Evolutionary conservation across 2,113 vertebrate species (phyloP), one percentile per base, ranked within the genome.

Genomic region (Geothlypis trichas): DNA sequence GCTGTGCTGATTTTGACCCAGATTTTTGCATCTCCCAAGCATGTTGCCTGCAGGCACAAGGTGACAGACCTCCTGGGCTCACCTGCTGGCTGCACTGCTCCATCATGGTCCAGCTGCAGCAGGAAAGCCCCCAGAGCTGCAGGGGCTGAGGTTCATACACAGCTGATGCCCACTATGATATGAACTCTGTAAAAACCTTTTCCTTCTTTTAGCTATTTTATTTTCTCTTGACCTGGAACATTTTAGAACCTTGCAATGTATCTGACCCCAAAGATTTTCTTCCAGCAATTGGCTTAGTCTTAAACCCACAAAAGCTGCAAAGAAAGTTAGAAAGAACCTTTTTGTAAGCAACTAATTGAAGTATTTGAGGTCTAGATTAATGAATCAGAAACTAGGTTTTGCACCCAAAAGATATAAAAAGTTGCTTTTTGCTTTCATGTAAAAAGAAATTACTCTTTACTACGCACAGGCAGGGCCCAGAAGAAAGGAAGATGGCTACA

Each of bases 71-170:
- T 6, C 5, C 8, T 8, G 28, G 39, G 11, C 24, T 54, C 18
- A 54, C 55, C 19, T 20, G 21, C 8, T 31, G 14, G 5, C 39
- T 76, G 21, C 14, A 8, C 26, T 51, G 31, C 35, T 20, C n/a
- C 1, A 2, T 47, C 15, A 3, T 65, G 27, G 24, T 55, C 15
- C 73, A 49, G 16, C 6, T 0, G 1, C 0, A 2, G 16, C 11
- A 66, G 44, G 10, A 18, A 87, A 62, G n/a, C 9, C 9, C 6
- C 28, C 7, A 6, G 20, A 24, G 44, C 0, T 9, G 17, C 20
- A 83, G 14, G 19, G 7, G 1, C 28, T 62, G 16, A 12, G 5
- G 33, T 37, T 63, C 4, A 3, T 31, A 37, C 23, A 21, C 14
- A n/a, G 33, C 18, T 67, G 69, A 42, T 31, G 24, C 2, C 0